Evolutionary conservation across 2,113 vertebrate species (phyloP), one percentile per base, ranked within the genome.

Genomic region (Myocastor coypus): DNA sequence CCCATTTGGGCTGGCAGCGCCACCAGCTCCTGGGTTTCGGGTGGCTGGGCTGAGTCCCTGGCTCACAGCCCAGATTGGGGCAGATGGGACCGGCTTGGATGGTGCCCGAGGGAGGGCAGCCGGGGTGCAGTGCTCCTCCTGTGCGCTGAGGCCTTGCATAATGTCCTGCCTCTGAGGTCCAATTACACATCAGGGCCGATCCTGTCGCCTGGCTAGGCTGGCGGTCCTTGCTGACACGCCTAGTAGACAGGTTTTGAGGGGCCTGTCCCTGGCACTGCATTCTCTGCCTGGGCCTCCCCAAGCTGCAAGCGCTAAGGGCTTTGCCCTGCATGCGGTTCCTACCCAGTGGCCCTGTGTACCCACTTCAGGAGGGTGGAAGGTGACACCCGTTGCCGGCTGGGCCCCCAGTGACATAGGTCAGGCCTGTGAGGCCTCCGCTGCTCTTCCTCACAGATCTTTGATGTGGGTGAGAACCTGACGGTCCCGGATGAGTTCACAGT

Each of bases 401-500:
- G 42, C 80, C 24, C 0, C 37, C 1, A 7, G 40, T 3, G 4
- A 32, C 5, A 4, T 59, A 64, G 66, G 22, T 57, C 24, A 57
- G 55, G 37, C 19, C 14, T 9, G 3, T 17, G n/a, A 71, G 37
- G 83, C 50, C 83, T 71, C 69, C 63, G 57, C 46, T 84, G 89
- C 46, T 83, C 66, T 85, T 93, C 63, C 89, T 94, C 96, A 40
- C 97, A 99, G 99, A 99, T 99, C 97, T 99, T 99, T 52, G 99
- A 99, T 52, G 99, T 99, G 4, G 99, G 99, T 3, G 99, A 99
- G 97, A 99, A 99, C 96, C 97, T 99, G 97, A 98, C 99, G 0
- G 99, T 99, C 2, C 99, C 99, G 0, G 99, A 99, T 92, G 99
- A 99, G 97, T 99, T 99, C 98, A 99, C 99, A 0, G 99, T 99